Evolutionary conservation across 2,113 vertebrate species (phyloP), one percentile per base, ranked within the genome.

Genomic region (Leucoraja erinaceus): DNA sequence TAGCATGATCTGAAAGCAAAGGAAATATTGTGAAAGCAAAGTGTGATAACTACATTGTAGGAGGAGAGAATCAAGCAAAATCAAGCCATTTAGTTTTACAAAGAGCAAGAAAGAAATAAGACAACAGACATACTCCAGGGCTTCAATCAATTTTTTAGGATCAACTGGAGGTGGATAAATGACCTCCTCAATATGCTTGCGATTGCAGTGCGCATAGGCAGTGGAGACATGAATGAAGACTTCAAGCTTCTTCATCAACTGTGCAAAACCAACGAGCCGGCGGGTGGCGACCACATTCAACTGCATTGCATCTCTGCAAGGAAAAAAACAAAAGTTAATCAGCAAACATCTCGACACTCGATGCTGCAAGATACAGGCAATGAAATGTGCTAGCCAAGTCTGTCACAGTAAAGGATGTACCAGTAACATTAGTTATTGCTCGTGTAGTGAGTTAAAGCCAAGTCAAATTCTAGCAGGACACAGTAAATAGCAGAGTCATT

Each of bases 161-260:
- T 99, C 98, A 47, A 99, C 96, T 6, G 98, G 97, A 9, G 99
- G 98, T 6, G 97, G 96, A 94, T 99, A 99, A 68, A 99, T 95
- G 0, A 98, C 90, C 95, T 99, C 99, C 93, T 98, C 99, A 38
- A 99, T 99, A 93, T 98, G 96, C 93, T 98, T 97, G 14, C 96
- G 96, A 95, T 99, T 97, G 94, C 99, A 99, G 93, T 99, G 97
- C n/a, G 98, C 98, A 38, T 98, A 99, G 12, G 99, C 99, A 0
- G 99, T 99, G n/a, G 98, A 99, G 93, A 99, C 94, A 6, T 99
- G 98, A 94, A 98, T 94, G 94, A 99, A 99, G 86, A 99, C 96
- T 94, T 99, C 98, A 94, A 99, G 96, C 83, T 98, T 96, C 95
- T 98, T 98, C 96, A 99, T 99, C 76, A 79, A 96, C 93, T 97